Evolutionary conservation across 2,113 vertebrate species (phyloP).

Genomic region (Actinemys pallida): DNA sequence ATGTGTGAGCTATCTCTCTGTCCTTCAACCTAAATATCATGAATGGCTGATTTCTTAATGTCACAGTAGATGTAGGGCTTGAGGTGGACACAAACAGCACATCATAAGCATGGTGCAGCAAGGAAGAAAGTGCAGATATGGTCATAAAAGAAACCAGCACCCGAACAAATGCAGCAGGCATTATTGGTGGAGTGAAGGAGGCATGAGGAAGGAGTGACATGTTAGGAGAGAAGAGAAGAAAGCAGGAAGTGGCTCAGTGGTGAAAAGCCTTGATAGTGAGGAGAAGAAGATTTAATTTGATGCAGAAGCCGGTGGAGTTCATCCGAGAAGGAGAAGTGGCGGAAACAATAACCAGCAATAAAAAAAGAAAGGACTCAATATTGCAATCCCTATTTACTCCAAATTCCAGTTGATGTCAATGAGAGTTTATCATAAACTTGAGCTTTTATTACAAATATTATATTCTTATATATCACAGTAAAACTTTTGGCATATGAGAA

Average conservation of each 20-base stretch:
- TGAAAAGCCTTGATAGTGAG: background rate
- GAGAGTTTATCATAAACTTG: background rate
- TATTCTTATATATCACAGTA: background rate
- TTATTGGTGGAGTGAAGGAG: background rate
- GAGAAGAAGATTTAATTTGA: background rate
- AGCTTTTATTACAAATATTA: background rate
- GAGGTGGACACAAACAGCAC: background rate
- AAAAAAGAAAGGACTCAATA: background rate
- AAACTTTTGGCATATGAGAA: background rate
- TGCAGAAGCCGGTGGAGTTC: background rate
- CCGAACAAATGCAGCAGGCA: background rate
- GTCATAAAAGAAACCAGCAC: background rate
- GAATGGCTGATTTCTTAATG: background rate
- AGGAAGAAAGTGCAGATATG: background rate
- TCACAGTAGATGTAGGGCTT: rapidly evolving
- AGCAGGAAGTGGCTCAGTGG: background rate
- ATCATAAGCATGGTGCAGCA: background rate
- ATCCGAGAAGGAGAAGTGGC: background rate
- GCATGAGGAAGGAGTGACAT: background rate
- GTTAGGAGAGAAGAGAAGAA: background rate
- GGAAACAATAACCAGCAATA: background rate
- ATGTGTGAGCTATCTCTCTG: background rate
- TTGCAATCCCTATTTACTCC: background rate
- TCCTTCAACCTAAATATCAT: background rate
- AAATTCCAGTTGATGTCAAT: background rate